phyloP scores from a whole-genome alignment of 1,140 invertebrate genomes.

The Drosophila biarmipes region DNA sequence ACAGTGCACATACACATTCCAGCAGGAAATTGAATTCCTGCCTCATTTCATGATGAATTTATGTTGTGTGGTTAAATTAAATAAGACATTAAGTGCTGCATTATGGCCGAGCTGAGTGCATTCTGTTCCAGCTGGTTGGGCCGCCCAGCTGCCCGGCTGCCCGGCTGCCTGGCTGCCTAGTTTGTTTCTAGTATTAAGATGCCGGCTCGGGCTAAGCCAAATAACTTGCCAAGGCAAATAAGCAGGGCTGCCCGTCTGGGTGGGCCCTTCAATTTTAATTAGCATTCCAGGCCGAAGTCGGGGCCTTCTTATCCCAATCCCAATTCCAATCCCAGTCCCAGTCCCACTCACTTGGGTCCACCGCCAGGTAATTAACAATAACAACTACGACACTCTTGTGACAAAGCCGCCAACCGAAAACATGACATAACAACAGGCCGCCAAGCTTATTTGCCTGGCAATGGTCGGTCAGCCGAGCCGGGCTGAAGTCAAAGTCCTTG shows the following conservation, averaged over 20 bases:
- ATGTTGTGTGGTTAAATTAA: slow-evolving; percentile 54
- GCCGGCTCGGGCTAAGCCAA: slow-evolving; percentile 10
- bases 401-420: slow-evolving; percentile 48
- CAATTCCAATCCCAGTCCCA: slow-evolving; percentile 6
- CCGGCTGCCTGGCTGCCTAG: not conserved
- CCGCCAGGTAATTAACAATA: slow-evolving; percentile 60
- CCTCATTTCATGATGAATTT: slow-evolving; percentile 53
- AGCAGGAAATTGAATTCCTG: slow-evolving; percentile 59
- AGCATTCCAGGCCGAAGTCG: slow-evolving; percentile 26
- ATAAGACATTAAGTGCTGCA: slow-evolving; percentile 54
- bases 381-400: slow-evolving; percentile 54
- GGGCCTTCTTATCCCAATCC: slow-evolving; percentile 7
- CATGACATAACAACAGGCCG: slow-evolving; percentile 52
- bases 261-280: slow-evolving; percentile 45
- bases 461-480: slow-evolving; percentile 46
- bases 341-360: slow-evolving; percentile 27
- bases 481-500: slow-evolving; percentile 37
- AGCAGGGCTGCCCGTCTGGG: not conserved
- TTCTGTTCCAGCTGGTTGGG: slow-evolving; percentile 31
- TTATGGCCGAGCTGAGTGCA: slow-evolving; percentile 28
- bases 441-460: slow-evolving; percentile 54
- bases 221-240: slow-evolving; percentile 34
- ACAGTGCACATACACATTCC: slow-evolving; percentile 5
- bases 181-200: slow-evolving; percentile 14
- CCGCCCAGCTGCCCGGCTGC: not conserved